Percentiles rank a stretch among this genome's conserved stretches.
phyloP scores from a whole-genome alignment of 2,797 vertebrate species.

The Glyptemys insculpta region DNA sequence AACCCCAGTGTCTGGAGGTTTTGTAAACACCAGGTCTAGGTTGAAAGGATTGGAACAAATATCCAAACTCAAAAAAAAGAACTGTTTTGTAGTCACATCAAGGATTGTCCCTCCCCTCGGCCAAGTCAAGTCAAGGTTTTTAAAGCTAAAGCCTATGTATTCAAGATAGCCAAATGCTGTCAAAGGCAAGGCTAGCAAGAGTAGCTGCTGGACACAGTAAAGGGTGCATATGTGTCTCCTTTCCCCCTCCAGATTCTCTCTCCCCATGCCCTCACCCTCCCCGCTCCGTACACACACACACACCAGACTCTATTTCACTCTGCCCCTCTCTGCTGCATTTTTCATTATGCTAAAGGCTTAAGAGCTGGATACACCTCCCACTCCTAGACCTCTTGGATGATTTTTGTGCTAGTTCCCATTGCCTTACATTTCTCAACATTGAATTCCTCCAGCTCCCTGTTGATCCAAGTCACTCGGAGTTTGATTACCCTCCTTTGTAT shows the following conservation, averaged over 20 bases:
- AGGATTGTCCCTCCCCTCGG: neutral
- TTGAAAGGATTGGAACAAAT: neutral
- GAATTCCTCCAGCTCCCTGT: slow-evolving; percentile 49
- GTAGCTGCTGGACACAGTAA: accelerated
- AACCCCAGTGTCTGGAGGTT: neutral
- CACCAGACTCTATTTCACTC: neutral
- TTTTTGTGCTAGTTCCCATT: neutral
- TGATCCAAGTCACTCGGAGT: slow-evolving; percentile 65
- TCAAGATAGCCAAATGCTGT: neutral
- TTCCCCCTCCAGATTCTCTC: neutral
- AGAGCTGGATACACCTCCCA: neutral
- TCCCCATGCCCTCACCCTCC: neutral
- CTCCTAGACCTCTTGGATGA: neutral
- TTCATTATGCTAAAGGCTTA: slow-evolving; percentile 29
- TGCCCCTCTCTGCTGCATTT: neutral
- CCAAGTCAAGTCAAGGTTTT: neutral
- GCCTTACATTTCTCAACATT: slow-evolving; percentile 36
- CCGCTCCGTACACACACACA: neutral
- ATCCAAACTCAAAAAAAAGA: neutral
- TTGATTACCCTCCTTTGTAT: slow-evolving; percentile 49
- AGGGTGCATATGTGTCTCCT: neutral
- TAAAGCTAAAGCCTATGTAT: neutral
- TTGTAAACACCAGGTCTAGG: slow-evolving; percentile 9
- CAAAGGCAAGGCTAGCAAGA: accelerated
- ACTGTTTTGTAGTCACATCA: neutral